Conservation (phyloP, 2,797 vertebrate species). For the Serranus cabrilla region DNA sequence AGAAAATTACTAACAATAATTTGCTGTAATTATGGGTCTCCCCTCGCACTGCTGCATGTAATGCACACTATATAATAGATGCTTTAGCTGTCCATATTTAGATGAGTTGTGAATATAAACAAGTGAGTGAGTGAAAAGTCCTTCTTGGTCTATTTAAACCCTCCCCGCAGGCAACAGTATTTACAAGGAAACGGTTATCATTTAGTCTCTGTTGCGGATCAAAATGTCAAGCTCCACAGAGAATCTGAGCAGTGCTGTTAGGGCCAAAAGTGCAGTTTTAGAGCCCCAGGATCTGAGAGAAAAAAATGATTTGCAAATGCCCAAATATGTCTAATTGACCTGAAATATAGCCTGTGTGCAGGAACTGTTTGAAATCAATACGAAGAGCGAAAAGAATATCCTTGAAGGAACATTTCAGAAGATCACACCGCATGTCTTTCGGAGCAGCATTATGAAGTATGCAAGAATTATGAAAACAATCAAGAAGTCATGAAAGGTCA, state of each 20-base stretch:
- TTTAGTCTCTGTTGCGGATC: conserved; percentile 88
- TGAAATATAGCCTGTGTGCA: conserved; percentile 83
- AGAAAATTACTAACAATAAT: conserved; percentile 59
- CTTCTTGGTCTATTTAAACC: conserved; percentile 85
- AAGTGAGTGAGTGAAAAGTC: conserved; percentile 83
- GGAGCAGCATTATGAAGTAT: conserved; percentile 61
- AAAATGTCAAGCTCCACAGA: conserved; percentile 87
- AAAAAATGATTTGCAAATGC: conserved; percentile 85
- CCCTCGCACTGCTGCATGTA: conserved; percentile 40
- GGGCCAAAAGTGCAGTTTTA: conserved; percentile 87
- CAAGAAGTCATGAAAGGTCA: conserved; percentile 77
- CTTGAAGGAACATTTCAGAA: conserved; percentile 77
- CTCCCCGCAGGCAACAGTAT: conserved; percentile 83
- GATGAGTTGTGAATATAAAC: conserved; percentile 80
- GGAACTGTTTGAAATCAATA: conserved; percentile 86
- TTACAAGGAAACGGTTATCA: conserved; percentile 88
- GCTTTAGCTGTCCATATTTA: conserved; percentile 67
- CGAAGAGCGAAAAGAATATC: conserved; percentile 70
- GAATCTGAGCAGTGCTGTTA: conserved; percentile 80
- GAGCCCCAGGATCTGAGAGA: conserved; percentile 84
- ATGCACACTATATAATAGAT: conserved; percentile 54
- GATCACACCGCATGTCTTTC: conserved; percentile 59
- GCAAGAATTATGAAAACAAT: conserved; percentile 79
- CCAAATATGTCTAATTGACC: conserved; percentile 89
- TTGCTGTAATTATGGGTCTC: conserved; percentile 61